phyloP scores from a whole-genome alignment of 2,113 vertebrate genomes.

The Platysternon megacephalum region DNA sequence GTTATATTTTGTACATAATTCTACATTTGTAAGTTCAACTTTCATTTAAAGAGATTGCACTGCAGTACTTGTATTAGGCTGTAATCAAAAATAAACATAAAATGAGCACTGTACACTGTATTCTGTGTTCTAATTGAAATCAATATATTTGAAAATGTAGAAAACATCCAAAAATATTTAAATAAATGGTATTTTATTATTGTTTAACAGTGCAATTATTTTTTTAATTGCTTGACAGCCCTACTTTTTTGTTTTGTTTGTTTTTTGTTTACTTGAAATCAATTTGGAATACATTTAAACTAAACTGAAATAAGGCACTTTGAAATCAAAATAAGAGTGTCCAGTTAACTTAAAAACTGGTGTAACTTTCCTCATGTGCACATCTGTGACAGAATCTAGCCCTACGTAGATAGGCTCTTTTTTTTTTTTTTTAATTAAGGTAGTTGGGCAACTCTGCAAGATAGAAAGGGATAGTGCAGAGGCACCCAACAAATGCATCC shows the following conservation, averaged over 20 bases:
- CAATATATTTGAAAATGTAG: no score
- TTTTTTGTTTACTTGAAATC: background rate
- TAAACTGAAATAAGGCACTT: background rate
- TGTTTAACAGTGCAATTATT: no score
- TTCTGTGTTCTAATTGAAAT: no score
- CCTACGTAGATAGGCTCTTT: background rate
- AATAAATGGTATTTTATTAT: no score
- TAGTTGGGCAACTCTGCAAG: background rate
- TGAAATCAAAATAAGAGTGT: background rate
- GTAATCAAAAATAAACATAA: no score
- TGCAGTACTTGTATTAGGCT: no score
- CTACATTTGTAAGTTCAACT: no score
- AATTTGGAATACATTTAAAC: background rate
- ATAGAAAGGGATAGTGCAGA: background rate
- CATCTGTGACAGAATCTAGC: background rate
- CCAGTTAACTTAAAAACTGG: background rate
- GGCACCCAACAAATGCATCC: background rate
- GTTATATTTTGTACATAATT: no score
- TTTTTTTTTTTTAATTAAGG: background rate
- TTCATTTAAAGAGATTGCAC: no score
- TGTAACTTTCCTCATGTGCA: background rate
- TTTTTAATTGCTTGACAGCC: no score
- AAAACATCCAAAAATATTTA: no score
- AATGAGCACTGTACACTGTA: no score
- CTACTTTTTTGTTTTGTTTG: background rate